phyloP scores from a whole-genome alignment of 2,113 vertebrate species.

The Albula glossodonta region DNA sequence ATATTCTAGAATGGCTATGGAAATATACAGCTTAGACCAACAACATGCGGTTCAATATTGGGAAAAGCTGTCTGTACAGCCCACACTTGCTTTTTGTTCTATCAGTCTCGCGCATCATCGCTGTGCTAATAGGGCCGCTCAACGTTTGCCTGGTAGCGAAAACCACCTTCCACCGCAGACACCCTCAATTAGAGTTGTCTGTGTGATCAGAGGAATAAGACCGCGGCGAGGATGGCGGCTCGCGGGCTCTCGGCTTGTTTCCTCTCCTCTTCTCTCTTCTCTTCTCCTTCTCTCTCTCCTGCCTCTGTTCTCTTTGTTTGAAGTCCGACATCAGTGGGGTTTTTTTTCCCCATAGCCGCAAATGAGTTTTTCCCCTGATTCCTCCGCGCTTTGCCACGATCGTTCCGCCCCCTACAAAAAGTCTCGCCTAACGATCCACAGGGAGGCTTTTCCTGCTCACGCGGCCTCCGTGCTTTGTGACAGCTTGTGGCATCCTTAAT shows the following conservation, averaged over 20 bases:
- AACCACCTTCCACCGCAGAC: neutral
- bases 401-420: neutral
- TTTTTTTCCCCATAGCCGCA: neutral
- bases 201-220: neutral
- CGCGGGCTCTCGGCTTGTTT: neutral
- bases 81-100: too few species aligned
- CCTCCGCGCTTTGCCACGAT: neutral
- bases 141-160: neutral
- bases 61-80: too few species aligned
- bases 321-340: neutral
- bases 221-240: neutral
- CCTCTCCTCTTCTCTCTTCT: neutral
- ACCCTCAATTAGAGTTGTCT: neutral
- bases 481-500: neutral
- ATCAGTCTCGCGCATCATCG: neutral
- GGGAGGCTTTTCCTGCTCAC: neutral
- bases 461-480: neutral
- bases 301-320: neutral
- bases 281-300: too few species aligned
- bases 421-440: neutral
- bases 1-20: too few species aligned
- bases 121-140: neutral
- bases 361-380: neutral
- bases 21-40: too few species aligned
- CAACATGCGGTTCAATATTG: too few species aligned